Percentiles rank a stretch among this genome's conserved stretches.
Evolutionary conservation across 2,797 vertebrate genomes (phyloP).

Genomic region (Rhyacichthys aspro): DNA sequence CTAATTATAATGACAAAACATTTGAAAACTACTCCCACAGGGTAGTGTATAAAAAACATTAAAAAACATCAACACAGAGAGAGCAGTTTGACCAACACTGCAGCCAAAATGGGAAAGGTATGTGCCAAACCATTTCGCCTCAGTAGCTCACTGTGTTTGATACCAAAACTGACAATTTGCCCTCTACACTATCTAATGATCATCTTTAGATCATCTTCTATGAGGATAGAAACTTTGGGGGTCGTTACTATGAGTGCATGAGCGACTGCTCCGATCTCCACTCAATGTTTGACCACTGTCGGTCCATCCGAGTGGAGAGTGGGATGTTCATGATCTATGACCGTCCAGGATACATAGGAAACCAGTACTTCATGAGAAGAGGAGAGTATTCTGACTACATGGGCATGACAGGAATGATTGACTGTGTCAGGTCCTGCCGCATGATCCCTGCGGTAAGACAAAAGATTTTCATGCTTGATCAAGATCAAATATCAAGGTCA

Average conservation of each 20-base stretch:
- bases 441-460: conserved; percentile 68
- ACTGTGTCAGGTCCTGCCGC: conserved; percentile 73
- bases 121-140: conserved; percentile 27
- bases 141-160: background rate
- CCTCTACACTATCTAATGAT: background rate
- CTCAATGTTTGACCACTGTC: conserved; percentile 71
- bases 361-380: conserved; percentile 75
- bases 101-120: conserved; percentile 75
- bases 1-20: conserved; percentile 72
- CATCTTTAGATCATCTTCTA: conserved; percentile 79
- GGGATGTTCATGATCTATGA: conserved; percentile 81
- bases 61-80: conserved; percentile 18
- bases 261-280: conserved; percentile 74
- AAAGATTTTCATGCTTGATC: no score
- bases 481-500: no score
- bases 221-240: conserved; percentile 79
- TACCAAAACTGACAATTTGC: background rate
- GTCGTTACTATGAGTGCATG: conserved; percentile 72
- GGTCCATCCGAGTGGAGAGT: conserved; percentile 76
- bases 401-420: conserved; percentile 59
- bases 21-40: conserved; percentile 16
- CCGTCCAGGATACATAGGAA: conserved; percentile 59
- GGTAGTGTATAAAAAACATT: conserved; percentile 64
- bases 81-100: conserved; percentile 23
- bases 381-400: conserved; percentile 77